Evolutionary conservation across 1,140 invertebrate genomes (phyloP).

Genomic region (Aphelinus atriplicis): DNA sequence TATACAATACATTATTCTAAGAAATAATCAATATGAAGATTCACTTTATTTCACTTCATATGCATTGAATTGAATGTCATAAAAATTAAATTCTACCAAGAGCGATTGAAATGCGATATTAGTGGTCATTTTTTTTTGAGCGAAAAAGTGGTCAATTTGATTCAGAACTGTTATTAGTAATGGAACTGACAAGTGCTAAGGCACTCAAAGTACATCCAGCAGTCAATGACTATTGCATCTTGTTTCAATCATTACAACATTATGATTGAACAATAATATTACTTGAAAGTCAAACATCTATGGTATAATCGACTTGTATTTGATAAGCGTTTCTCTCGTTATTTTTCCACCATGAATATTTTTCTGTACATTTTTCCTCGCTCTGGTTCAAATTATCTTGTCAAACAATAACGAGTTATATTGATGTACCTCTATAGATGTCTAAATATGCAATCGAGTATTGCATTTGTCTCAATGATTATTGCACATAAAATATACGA

Average conservation of each 20-base stretch:
- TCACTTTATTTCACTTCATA: not conserved
- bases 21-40: slow-evolving; percentile 8
- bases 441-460: slow-evolving; percentile 24
- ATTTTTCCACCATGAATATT: slow-evolving; percentile 27
- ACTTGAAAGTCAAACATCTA: slow-evolving; percentile 29
- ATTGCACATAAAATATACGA: not conserved
- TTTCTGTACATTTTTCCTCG: slow-evolving; percentile 28
- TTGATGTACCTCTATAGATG: slow-evolving; percentile 22
- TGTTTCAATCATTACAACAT: slow-evolving; percentile 31
- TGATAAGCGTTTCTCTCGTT: slow-evolving; percentile 26
- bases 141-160: slow-evolving; percentile 26
- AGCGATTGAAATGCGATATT: slow-evolving; percentile 10
- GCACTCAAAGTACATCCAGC: slow-evolving; percentile 40
- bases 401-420: slow-evolving; percentile 10
- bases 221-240: slow-evolving; percentile 38
- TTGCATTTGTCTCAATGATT: slow-evolving; percentile 36
- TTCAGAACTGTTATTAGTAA: slow-evolving; percentile 27
- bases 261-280: slow-evolving; percentile 32
- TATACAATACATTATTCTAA: slow-evolving; percentile 21
- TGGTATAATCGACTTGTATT: slow-evolving; percentile 9
- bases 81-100: slow-evolving; percentile 7
- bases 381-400: not conserved
- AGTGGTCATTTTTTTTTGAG: slow-evolving; percentile 17
- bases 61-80: not conserved
- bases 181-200: slow-evolving; percentile 40